phyloP scores from a whole-genome alignment of 2,888 invertebrate species.

The Agrotis segetum region DNA sequence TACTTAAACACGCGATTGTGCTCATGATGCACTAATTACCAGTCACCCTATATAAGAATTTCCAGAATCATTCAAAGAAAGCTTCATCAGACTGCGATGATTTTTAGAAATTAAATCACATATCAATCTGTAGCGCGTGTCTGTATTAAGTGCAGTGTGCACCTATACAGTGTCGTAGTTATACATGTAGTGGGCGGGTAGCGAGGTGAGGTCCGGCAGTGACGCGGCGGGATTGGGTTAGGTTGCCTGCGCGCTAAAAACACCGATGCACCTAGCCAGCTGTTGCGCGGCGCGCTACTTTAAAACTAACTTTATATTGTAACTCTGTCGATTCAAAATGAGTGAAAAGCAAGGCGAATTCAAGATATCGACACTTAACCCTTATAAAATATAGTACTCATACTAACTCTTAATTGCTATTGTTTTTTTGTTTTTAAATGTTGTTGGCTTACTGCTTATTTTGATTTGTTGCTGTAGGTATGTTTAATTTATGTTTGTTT shows the following conservation, averaged over 20 bases:
- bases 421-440: slow-evolving; percentile 4
- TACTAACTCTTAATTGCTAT: background rate
- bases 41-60: too few species aligned
- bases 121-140: too few species aligned
- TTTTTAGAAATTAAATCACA: too few species aligned
- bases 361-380: slow-evolving; percentile 22
- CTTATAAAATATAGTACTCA: slow-evolving; percentile 36
- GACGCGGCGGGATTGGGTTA: background rate
- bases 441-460: background rate
- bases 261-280: background rate
- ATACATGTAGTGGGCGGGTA: background rate
- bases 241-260: slow-evolving; percentile 23
- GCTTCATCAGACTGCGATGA: too few species aligned
- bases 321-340: background rate
- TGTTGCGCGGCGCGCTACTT: slow-evolving; percentile 10
- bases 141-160: too few species aligned
- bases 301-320: slow-evolving; percentile 1
- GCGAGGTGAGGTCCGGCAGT: slow-evolving; percentile 8
- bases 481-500: background rate
- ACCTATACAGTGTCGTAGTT: too few species aligned
- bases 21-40: too few species aligned
- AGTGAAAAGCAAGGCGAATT: slow-evolving; percentile 45
- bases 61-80: too few species aligned
- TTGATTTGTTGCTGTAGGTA: background rate
- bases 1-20: too few species aligned